These are phyloP conservation scores for Toxotes chatareus DNA, from an alignment of 2,113 vertebrate species.

Conservation along the genomic window DNA sequence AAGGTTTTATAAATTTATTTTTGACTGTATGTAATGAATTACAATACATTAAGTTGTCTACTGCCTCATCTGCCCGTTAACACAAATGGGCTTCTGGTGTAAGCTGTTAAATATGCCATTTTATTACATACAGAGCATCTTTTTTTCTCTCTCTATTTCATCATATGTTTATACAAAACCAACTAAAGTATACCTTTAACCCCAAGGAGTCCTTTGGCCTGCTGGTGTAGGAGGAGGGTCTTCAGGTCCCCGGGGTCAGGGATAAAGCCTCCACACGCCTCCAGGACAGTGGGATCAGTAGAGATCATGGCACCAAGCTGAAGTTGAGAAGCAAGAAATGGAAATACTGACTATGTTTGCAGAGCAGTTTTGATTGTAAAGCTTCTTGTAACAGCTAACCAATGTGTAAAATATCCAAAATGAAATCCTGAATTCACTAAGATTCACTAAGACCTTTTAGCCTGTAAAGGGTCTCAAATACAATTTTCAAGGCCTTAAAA, in stretches of 20 bases:
- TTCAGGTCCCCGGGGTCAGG: constrained; percentile 76
- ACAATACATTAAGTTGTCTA: not conserved
- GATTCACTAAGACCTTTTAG: too few species aligned
- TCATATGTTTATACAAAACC: not conserved
- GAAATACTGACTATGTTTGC: not conserved
- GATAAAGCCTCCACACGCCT: constrained; percentile 80
- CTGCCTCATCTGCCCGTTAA: not conserved
- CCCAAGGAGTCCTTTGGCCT: constrained; percentile 72
- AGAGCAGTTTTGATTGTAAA: not conserved
- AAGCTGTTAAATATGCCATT: not conserved
- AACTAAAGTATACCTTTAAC: constrained; percentile 68
- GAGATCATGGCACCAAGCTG: constrained; percentile 84
- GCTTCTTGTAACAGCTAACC: not conserved
- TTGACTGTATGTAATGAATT: not conserved
- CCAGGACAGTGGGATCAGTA: constrained; percentile 69
- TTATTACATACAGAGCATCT: too few species aligned
- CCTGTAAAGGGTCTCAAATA: too few species aligned
- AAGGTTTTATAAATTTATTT: not conserved
- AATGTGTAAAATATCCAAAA: not conserved
- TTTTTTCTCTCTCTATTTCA: not conserved
- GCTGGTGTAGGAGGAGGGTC: constrained; percentile 78
- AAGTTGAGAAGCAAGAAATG: not conserved
- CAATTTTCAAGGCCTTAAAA: not conserved
- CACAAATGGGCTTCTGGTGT: not conserved
- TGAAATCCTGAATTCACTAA: not conserved